Base-by-base conservation (phyloP, 2,113 vertebrate species). In the Dicerorhinus sumatrensis region DNA sequence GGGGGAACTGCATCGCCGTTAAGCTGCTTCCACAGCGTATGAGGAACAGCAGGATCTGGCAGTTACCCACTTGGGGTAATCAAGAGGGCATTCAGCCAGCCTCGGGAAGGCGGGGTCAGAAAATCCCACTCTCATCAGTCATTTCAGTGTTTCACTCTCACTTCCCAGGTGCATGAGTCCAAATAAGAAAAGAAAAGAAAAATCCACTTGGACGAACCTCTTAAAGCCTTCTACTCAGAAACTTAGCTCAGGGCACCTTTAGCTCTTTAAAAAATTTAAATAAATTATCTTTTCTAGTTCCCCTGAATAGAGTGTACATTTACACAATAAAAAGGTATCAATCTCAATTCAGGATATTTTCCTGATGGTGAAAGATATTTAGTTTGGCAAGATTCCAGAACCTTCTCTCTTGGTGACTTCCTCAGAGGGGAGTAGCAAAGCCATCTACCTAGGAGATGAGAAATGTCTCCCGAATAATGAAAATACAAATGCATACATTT, bases 151-250 rank as follows among this genome's bases (percentile, higher is more conserved):
- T 93, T 77, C 42, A 4, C 39, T 6, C 65, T 65, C 70, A 63
- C 58, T 79, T 63, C 56, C 67, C 89, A 96, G 65, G 70, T 27
- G 27, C 81, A 77, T 77, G 72, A 36, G 2, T 7, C 51, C 8
- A 76, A 46, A 56, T 14, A 54, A 54, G 14, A 51, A 63, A 62
- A 80, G 86, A 75, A 48, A 20, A 36, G 70, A 39, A 60, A 86
- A 87, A 60, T 69, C 67, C 75, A 14, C 62, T 69, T 54, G 70
- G 67, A 42, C 12, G 4, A 29, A 69, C 23, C 54, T 92, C 73
- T 89, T 85, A 85, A 94, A 97, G 67, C 58, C 73, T n/a, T 63
- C 87, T 56, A 76, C 89, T 98, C 86, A 96, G 94, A 96, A 91
- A 96, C 72, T 42, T 60, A 84, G 95, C 92, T 96, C 62, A 65